phyloP scores from a whole-genome alignment of 1,140 invertebrate genomes.

The Caenorhabditis brenneri region DNA sequence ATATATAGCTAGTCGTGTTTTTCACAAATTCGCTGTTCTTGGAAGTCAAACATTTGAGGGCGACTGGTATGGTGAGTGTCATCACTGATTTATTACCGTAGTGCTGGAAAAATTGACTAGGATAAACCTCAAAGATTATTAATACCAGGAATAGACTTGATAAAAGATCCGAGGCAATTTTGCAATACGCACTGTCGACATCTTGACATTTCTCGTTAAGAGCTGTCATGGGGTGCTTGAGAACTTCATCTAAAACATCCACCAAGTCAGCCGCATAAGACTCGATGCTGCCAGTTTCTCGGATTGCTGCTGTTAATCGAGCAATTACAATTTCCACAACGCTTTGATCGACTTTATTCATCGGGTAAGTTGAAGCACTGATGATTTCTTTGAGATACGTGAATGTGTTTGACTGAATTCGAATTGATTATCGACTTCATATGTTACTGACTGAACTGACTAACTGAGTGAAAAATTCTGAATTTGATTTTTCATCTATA shows the following conservation, averaged over 20 bases:
- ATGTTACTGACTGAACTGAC: too few relatives aligned
- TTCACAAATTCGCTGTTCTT: constrained; percentile 83
- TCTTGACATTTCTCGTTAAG: constrained; percentile 73
- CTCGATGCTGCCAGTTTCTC: constrained; percentile 85
- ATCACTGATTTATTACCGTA: constrained; percentile 86
- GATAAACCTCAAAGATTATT: constrained; percentile 36
- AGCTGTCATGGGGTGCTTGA: constrained; percentile 83
- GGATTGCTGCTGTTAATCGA: constrained; percentile 59
- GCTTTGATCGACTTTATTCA: constrained; percentile 59
- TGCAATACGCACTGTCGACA: constrained; percentile 90
- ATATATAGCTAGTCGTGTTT: constrained; percentile 78
- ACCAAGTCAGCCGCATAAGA: constrained; percentile 83
- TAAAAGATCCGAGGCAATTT: constrained; percentile 90
- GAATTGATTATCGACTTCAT: too few relatives aligned
- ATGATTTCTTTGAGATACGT: constrained; percentile 61
- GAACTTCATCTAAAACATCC: constrained; percentile 82
- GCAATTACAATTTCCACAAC: constrained; percentile 65
- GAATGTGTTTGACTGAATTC: constrained; percentile 63
- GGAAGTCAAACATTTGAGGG: constrained; percentile 80
- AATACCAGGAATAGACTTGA: constrained; percentile 89
- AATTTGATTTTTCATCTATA: background rate
- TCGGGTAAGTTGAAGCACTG: constrained; percentile 71
- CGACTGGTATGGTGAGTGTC: constrained; percentile 84
- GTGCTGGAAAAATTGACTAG: constrained; percentile 75
- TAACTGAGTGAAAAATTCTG: too few relatives aligned